Evolutionary conservation across 1,140 invertebrate species (phyloP).

Genomic region (Drosophila bocqueti): DNA sequence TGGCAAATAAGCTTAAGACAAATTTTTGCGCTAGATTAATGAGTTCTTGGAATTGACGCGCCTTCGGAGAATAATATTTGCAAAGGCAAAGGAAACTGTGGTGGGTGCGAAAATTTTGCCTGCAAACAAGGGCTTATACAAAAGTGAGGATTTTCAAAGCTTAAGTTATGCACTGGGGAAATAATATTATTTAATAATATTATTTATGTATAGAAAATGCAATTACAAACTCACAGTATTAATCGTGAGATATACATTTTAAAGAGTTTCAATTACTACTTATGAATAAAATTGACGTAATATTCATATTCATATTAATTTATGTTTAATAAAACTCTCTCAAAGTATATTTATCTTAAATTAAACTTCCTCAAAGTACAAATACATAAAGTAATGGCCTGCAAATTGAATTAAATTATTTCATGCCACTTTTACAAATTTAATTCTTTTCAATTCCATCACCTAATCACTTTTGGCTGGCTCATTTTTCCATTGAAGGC

Average conservation of each 20-base stretch:
- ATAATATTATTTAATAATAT: background rate
- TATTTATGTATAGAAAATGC: background rate
- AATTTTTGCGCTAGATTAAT: conserved; percentile 72
- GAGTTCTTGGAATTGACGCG: conserved; percentile 56
- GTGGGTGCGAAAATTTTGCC: conserved; percentile 1
- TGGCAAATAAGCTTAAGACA: conserved; percentile 70
- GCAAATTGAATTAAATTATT: background rate
- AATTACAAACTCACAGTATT: background rate
- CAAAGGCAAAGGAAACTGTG: conserved; percentile 24
- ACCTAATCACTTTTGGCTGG: background rate
- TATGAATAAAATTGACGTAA: too few species aligned
- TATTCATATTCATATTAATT: too few species aligned
- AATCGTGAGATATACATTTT: background rate
- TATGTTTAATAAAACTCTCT: background rate
- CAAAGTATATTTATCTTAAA: background rate
- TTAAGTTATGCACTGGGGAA: conserved; percentile 4
- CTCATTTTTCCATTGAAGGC: conserved; percentile 1
- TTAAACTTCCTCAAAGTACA: background rate
- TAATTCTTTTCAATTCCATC: background rate
- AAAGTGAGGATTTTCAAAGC: background rate
- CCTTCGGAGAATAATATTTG: conserved; percentile 42
- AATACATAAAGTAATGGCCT: background rate
- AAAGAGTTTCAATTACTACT: too few species aligned
- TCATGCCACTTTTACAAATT: background rate
- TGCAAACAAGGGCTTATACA: conserved; percentile 5